phyloP scores from a whole-genome alignment of 2,888 invertebrate genomes.

The Apeira syringaria region DNA sequence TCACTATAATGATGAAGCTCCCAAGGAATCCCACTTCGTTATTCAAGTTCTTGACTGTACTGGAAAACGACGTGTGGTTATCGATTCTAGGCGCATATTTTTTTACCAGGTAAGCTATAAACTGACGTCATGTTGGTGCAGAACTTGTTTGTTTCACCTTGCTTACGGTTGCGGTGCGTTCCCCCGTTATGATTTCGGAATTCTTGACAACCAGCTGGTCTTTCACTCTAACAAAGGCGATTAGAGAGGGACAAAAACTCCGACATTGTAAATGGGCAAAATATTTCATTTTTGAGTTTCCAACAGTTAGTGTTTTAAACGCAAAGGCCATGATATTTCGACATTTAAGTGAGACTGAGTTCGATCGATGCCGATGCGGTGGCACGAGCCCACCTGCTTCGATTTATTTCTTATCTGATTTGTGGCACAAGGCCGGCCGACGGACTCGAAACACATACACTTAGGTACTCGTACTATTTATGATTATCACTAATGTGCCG shows the following conservation, averaged over 20 bases:
- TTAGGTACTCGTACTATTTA: conserved; percentile 33
- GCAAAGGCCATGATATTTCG: conserved; percentile 43
- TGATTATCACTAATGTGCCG: conserved; percentile 30
- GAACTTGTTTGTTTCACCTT: conserved; percentile 45
- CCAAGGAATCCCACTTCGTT: conserved; percentile 95
- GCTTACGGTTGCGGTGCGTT: conserved; percentile 24
- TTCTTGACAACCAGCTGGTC: conserved; percentile 34
- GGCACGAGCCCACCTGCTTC: conserved; percentile 49
- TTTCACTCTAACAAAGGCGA: conserved; percentile 32
- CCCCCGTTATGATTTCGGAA: conserved; percentile 41
- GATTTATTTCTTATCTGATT: conserved; percentile 70
- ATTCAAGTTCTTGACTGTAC: conserved; percentile 97
- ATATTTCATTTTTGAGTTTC: no score
- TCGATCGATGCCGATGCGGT: conserved; percentile 48
- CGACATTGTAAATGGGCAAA: no score
- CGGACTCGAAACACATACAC: conserved; percentile 31
- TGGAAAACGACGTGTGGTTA: conserved; percentile 98
- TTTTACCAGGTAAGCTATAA: conserved; percentile 89
- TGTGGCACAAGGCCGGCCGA: conserved; percentile 60
- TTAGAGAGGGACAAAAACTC: conserved; percentile 20
- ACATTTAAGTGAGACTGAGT: conserved; percentile 39
- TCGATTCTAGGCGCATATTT: conserved; percentile 98
- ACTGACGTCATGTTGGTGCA: conserved; percentile 42
- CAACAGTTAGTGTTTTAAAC: no score
- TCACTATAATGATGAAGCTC: conserved; percentile 97